A percentile compares a stretch with the other conserved stretches of the same genome.
Evolutionary conservation across 2,797 vertebrate species (phyloP).

Genomic region (Leptodactylus fallax): DNA sequence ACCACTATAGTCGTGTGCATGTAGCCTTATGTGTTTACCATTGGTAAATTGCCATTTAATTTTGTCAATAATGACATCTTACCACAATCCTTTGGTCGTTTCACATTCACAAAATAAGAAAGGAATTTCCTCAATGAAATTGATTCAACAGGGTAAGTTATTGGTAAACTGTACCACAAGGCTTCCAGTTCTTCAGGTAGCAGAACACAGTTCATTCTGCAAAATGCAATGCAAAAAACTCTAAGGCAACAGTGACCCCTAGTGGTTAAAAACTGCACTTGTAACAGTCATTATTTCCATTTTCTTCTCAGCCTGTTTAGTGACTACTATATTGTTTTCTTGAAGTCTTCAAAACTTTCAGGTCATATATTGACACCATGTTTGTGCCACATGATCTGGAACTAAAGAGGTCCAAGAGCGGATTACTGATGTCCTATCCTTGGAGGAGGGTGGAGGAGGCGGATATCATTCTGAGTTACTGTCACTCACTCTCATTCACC

Average conservation of each 20-base stretch:
- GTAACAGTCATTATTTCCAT: background rate
- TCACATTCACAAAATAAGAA: constrained; percentile 52
- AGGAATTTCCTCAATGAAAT: constrained; percentile 60
- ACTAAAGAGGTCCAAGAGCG: too few relatives aligned
- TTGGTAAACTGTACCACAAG: background rate
- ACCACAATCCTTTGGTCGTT: constrained; percentile 52
- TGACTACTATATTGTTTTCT: too few relatives aligned
- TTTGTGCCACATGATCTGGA: too few relatives aligned
- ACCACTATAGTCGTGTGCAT: too few relatives aligned
- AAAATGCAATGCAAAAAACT: background rate
- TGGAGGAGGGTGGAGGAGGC: too few relatives aligned
- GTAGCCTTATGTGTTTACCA: too few relatives aligned
- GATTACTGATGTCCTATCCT: too few relatives aligned
- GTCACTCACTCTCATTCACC: too few relatives aligned
- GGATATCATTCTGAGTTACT: too few relatives aligned
- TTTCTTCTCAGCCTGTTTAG: background rate
- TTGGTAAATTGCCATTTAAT: background rate
- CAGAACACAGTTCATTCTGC: constrained; percentile 55
- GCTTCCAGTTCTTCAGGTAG: constrained; percentile 24
- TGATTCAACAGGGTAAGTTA: constrained; percentile 36
- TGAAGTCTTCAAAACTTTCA: too few relatives aligned
- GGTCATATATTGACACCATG: too few relatives aligned
- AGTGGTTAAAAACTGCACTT: constrained; percentile 42
- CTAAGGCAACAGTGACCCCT: constrained; percentile 65
- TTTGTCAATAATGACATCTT: background rate